Evolutionary conservation across 2,113 vertebrate genomes (phyloP).

Genomic region (Sorex fumeus): DNA sequence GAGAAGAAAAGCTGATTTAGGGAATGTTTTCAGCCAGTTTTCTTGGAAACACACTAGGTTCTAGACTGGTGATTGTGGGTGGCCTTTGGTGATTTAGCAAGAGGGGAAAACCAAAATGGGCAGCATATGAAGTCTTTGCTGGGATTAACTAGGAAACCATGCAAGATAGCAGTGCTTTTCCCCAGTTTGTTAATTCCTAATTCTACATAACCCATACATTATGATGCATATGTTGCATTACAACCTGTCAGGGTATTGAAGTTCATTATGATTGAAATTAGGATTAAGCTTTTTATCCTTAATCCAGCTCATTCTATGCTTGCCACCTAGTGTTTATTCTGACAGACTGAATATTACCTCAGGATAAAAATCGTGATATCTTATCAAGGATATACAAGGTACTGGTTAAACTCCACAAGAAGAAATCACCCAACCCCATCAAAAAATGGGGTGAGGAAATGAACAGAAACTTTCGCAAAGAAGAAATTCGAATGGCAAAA

Average conservation of each 20-base stretch:
- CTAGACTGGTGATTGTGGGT: not conserved
- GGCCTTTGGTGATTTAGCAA: not conserved
- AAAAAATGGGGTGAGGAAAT: no score
- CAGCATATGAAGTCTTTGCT: not conserved
- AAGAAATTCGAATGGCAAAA: no score
- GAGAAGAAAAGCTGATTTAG: not conserved
- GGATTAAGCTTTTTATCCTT: not conserved
- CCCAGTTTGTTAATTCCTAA: not conserved
- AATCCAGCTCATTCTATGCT: not conserved
- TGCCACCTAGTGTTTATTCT: not conserved
- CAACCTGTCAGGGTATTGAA: not conserved
- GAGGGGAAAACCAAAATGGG: not conserved
- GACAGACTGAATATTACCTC: not conserved
- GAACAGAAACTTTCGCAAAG: no score
- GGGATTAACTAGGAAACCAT: not conserved
- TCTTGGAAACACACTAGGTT: conserved; percentile 1
- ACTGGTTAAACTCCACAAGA: no score
- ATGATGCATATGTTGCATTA: not conserved
- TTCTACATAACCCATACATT: rapidly evolving
- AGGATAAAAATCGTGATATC: not conserved
- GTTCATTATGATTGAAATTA: not conserved
- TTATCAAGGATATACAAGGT: no score
- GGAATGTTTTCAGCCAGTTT: conserved; percentile 7
- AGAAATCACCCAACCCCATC: no score
- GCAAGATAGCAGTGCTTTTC: not conserved